Evolutionary conservation across 53 echinoderm and acorn worm species (phyloP).

Genomic region (Henricia sp.): DNA sequence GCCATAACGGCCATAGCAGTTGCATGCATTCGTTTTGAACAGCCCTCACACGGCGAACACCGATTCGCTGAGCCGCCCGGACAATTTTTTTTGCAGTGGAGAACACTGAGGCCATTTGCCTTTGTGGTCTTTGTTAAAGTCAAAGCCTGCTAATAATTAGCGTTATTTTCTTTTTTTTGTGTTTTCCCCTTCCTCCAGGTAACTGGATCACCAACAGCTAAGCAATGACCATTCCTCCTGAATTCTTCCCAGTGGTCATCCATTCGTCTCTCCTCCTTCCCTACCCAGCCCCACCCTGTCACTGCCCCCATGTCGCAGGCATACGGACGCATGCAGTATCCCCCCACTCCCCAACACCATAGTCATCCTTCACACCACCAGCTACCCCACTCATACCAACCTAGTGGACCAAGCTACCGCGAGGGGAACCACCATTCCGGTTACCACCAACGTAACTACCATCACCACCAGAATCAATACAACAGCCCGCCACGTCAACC

Average conservation of each 20-base stretch:
- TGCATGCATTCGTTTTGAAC: too few species aligned
- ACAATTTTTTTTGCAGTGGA: too few species aligned
- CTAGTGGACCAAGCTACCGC: constrained; percentile 40
- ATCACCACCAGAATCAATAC: constrained; percentile 63
- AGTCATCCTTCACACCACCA: constrained; percentile 30
- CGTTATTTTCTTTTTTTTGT: not conserved
- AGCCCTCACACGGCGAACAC: too few species aligned
- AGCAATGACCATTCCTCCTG: constrained; percentile 56
- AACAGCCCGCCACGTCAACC: constrained; percentile 5
- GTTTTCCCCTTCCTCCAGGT: constrained; percentile 2
- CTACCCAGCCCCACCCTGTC: constrained; percentile 16
- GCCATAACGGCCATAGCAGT: too few species aligned
- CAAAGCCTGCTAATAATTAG: too few species aligned
- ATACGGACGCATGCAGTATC: constrained; percentile 89
- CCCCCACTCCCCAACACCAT: constrained; percentile 51
- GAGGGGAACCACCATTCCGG: constrained; percentile 24
- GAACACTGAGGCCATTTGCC: too few species aligned
- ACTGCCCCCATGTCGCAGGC: constrained; percentile 84
- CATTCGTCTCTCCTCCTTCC: constrained; percentile 37
- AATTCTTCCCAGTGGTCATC: constrained; percentile 46
- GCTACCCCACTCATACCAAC: not conserved
- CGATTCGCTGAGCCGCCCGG: too few species aligned
- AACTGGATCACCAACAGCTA: constrained; percentile 28
- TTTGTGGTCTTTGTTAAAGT: too few species aligned
- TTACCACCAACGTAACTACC: constrained; percentile 16